These are phyloP conservation scores for Cheilosia urbana DNA, from an alignment of 2,888 invertebrate genomes.

Conservation along the genomic window DNA sequence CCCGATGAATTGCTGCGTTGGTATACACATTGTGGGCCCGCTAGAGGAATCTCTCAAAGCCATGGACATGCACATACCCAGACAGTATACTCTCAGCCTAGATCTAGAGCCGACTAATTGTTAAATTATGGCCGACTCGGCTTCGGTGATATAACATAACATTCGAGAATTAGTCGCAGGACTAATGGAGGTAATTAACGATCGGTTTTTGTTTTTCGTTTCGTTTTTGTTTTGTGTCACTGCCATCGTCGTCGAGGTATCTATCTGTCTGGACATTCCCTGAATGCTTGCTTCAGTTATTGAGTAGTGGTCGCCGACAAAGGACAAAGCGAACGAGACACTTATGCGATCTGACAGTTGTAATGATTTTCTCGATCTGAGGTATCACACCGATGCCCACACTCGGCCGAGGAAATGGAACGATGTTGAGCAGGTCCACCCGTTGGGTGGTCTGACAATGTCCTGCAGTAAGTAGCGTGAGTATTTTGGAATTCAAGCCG, in stretches of 20 bases:
- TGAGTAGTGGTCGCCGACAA: conserved; percentile 60
- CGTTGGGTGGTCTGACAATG: conserved; percentile 59
- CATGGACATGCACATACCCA: conserved; percentile 50
- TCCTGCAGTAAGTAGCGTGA: background rate
- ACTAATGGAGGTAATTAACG: conserved; percentile 72
- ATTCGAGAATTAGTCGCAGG: conserved; percentile 31
- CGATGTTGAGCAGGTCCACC: conserved; percentile 1
- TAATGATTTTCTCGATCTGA: conserved; percentile 64
- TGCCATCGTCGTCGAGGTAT: conserved; percentile 5
- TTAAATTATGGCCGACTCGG: conserved; percentile 63
- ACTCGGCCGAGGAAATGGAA: background rate
- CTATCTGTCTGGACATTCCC: conserved; percentile 33
- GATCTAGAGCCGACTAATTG: conserved; percentile 64
- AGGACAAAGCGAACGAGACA: conserved; percentile 49
- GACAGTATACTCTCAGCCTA: conserved; percentile 37
- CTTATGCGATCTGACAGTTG: conserved; percentile 70
- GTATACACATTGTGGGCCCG: background rate
- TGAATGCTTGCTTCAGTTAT: conserved; percentile 65
- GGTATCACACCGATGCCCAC: conserved; percentile 33
- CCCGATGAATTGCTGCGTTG: conserved; percentile 31
- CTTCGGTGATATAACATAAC: conserved; percentile 53
- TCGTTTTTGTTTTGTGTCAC: conserved; percentile 1
- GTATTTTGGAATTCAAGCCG: background rate
- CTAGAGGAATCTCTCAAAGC: conserved; percentile 41
- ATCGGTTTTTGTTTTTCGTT: conserved; percentile 7